Base-by-base conservation (phyloP, 2,113 vertebrate genomes). In the Nothobranchius furzeri region DNA sequence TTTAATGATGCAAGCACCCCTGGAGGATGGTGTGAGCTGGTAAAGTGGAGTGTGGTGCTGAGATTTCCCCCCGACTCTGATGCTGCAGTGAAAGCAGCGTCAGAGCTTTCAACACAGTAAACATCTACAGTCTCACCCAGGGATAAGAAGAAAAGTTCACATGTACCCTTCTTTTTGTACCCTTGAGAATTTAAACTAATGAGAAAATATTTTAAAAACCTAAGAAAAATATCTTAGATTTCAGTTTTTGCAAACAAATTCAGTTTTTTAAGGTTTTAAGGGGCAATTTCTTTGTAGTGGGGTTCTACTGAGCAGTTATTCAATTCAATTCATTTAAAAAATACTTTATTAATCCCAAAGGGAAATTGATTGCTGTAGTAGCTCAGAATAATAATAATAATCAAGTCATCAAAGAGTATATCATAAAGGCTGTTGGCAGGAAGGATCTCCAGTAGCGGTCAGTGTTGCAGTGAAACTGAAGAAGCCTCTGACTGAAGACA, bases 31-130 rank as follows among this genome's bases (percentile, higher is more conserved):
- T 63, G 76, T 25, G 68, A 68, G 58, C 64, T 57, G 77, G 74
- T 80, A 80, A 82, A 87, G 75, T 78, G 75, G 56, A 78, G 60
- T 62, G 72, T 10, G 56, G 56, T 15, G 9, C 79, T 78, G 76
- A 62, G 83, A 82, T 74, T 82, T 83, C 81, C 70, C 20, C 20
- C 20, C 20, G 20, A 57, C 60, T 68, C 77, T 56, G 54, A 78
- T 78, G 78, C 72, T 75, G 65, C 78, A 66, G 64, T 68, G 42
- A 43, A 43, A 43, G 63, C 67, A 65, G 73, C 70, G 56, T 72
- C 70, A 62, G 35, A 64, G 75, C 61, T 56, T 69, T 64, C 66
- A 52, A 46, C 61, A 61, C 52, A 78, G 47, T 59, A 75, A 63
- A 77, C 52, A 71, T 55, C 43, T 50, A 72, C 50, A 14, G 68